Evolutionary conservation across 2,888 invertebrate species (phyloP).

Genomic region (Mesorhabditis spiculigera): DNA sequence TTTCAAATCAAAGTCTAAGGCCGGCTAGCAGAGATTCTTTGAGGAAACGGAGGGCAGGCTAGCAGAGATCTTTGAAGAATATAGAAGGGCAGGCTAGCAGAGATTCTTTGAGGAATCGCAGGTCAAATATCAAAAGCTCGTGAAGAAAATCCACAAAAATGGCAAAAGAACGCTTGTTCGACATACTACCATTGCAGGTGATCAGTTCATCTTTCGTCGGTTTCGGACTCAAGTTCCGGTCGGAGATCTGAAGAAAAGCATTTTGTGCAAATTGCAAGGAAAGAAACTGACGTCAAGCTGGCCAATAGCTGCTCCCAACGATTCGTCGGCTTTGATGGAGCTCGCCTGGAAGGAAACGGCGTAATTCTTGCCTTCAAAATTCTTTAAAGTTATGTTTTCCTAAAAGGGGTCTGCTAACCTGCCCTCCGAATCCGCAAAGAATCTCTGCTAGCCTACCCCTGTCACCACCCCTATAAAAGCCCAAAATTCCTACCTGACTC

Average conservation of each 20-base stretch:
- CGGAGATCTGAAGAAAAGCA: not conserved
- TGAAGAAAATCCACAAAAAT: not conserved
- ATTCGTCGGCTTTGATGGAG: not conserved
- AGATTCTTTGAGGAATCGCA: not conserved
- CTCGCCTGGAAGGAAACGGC: not conserved
- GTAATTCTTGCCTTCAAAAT: not conserved
- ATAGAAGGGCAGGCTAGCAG: too few relatives aligned
- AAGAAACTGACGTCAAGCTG: not conserved
- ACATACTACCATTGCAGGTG: not conserved
- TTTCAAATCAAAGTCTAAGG: too few relatives aligned
- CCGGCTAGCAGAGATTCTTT: too few relatives aligned
- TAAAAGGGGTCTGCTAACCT: not conserved
- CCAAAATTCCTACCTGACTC: slow-evolving; percentile 6
- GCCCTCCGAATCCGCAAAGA: too few relatives aligned
- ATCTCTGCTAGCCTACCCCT: not conserved
- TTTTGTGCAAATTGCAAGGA: not conserved
- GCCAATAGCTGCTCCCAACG: not conserved
- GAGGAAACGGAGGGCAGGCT: too few relatives aligned
- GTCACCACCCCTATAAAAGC: not conserved
- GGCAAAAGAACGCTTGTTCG: not conserved
- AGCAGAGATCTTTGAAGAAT: too few relatives aligned
- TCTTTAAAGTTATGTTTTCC: not conserved
- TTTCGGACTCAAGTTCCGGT: not conserved
- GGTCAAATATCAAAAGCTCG: not conserved
- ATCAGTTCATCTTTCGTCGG: slow-evolving; percentile 1